Evolutionary conservation across 2,797 vertebrate species (phyloP).

Genomic region (Falco cherrug): DNA sequence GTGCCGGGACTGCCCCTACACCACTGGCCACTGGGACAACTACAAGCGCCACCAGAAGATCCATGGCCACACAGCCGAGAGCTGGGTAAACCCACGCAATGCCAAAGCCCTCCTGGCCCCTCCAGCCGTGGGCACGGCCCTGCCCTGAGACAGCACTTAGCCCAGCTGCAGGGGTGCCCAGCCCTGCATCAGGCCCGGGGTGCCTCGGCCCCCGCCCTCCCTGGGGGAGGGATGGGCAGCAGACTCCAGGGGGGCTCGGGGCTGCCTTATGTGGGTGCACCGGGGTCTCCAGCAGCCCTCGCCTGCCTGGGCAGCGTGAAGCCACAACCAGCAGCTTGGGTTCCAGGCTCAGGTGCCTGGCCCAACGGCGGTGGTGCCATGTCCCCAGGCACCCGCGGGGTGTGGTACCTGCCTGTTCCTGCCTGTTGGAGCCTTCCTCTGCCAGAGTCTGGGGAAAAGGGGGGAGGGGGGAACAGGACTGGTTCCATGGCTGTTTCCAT

Average conservation of each 20-base stretch:
- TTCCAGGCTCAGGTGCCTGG: background rate
- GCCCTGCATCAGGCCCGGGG: background rate
- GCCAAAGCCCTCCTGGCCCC: slow-evolving; percentile 62
- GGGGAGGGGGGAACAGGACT: background rate
- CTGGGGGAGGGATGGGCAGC: background rate
- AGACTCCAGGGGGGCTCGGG: background rate
- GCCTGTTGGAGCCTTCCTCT: background rate
- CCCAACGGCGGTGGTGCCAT: background rate
- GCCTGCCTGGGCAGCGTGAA: background rate
- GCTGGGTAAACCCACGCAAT: slow-evolving; percentile 80
- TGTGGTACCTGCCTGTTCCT: background rate
- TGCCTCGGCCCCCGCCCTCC: background rate
- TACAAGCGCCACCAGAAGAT: slow-evolving; percentile 99
- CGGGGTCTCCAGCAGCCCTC: background rate
- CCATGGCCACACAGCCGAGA: slow-evolving; percentile 85
- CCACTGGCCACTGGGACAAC: slow-evolving; percentile 98
- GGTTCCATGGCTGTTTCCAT: slow-evolving; percentile 16
- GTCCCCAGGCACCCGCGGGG: background rate
- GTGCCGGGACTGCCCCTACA: slow-evolving; percentile 89
- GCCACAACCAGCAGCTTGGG: accelerated
- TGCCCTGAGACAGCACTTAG: slow-evolving; percentile 63
- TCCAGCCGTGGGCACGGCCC: slow-evolving; percentile 34
- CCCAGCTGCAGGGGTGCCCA: background rate
- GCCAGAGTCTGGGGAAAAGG: background rate
- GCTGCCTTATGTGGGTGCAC: background rate